Conservation (phyloP, 2,888 invertebrate genomes). For the Sarcophaga carnaria region DNA sequence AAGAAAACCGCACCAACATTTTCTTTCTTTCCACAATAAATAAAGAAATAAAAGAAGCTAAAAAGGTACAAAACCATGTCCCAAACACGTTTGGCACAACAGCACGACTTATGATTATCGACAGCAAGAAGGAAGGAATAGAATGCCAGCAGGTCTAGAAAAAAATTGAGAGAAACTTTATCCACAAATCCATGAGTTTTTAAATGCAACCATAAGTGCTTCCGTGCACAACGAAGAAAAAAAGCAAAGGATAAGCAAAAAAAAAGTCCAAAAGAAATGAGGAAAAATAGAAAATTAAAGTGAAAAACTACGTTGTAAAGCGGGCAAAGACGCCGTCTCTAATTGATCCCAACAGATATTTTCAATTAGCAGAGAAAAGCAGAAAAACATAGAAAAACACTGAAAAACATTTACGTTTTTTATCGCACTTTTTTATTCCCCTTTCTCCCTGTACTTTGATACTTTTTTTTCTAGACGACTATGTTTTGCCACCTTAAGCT, state of each 20-base stretch:
- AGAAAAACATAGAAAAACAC: too few relatives aligned
- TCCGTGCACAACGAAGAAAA: slow-evolving; percentile 54
- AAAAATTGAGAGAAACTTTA: slow-evolving; percentile 54
- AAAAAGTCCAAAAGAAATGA: neutral
- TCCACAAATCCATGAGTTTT: slow-evolving; percentile 54
- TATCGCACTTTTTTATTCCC: slow-evolving; percentile 71
- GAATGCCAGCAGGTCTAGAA: neutral
- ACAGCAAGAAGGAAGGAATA: neutral
- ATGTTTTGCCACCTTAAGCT: slow-evolving; percentile 76
- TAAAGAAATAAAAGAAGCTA: slow-evolving; percentile 39
- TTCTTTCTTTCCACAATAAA: neutral
- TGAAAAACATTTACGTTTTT: slow-evolving; percentile 76
- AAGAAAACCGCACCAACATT: slow-evolving; percentile 57
- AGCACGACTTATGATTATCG: slow-evolving; percentile 12
- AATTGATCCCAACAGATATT: slow-evolving; percentile 82
- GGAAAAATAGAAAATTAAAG: slow-evolving; percentile 6
- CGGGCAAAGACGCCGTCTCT: slow-evolving; percentile 74
- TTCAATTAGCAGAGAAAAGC: slow-evolving; percentile 78
- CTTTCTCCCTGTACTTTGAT: slow-evolving; percentile 55
- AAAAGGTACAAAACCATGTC: slow-evolving; percentile 65
- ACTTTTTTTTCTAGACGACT: too few relatives aligned
- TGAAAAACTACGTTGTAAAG: slow-evolving; percentile 47
- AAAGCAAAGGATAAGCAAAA: neutral
- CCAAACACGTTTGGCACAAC: slow-evolving; percentile 42
- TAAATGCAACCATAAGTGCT: slow-evolving; percentile 67